Evolutionary conservation across 2,797 vertebrate genomes (phyloP).

Genomic region (Phrynocephalus vlangalii): DNA sequence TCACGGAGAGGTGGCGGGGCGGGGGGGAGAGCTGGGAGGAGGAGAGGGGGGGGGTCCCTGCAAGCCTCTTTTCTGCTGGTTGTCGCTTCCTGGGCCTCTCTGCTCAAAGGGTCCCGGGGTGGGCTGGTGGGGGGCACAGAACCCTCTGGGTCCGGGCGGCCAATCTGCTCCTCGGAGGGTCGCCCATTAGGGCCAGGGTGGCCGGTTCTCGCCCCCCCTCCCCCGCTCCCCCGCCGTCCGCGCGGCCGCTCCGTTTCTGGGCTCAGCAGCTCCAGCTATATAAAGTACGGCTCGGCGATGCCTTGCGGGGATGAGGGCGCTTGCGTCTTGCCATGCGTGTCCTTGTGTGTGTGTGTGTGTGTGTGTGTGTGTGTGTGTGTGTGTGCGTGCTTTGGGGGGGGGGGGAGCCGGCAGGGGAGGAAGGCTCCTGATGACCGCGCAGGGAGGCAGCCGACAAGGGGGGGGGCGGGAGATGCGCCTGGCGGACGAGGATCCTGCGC

Average conservation of each 20-base stretch:
- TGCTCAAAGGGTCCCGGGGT: not conserved
- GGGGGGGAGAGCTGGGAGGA: not conserved
- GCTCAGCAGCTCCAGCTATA: not conserved
- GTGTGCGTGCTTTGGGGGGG: too few relatives aligned
- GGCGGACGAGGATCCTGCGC: not conserved
- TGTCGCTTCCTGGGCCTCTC: not conserved
- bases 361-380: too few relatives aligned
- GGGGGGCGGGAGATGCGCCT: not conserved
- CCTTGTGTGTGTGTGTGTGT: too few relatives aligned
- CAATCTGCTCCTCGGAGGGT: not conserved
- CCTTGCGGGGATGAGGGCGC: not conserved
- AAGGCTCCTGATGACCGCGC: not conserved
- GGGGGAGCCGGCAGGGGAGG: too few relatives aligned
- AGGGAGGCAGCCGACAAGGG: not conserved
- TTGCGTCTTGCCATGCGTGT: not conserved
- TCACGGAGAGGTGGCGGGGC: not conserved
- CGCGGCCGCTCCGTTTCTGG: not conserved
- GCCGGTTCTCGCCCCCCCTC: not conserved
- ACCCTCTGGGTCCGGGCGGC: not conserved
- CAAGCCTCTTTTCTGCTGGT: not conserved
- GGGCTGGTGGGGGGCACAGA: not conserved
- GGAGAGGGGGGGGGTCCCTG: not conserved
- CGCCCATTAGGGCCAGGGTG: not conserved
- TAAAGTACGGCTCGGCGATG: not conserved
- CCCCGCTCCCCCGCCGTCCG: not conserved